Percentiles rank a stretch among this genome's conserved stretches.
phyloP scores from a whole-genome alignment of 2,888 invertebrate genomes.

The Sepiola atlantica region DNA sequence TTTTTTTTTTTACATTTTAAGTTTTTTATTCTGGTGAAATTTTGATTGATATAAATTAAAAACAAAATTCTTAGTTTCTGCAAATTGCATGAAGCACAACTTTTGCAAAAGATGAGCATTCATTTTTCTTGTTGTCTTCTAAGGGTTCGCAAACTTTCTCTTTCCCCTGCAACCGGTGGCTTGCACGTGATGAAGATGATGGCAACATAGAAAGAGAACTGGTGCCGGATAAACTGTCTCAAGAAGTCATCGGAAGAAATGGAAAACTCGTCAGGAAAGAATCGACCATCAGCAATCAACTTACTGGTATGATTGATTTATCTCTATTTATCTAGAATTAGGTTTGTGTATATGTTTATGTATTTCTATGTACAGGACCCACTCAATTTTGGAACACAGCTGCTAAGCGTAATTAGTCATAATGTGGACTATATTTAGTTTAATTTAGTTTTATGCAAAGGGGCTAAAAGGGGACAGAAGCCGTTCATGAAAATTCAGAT shows the following conservation, averaged over 20 bases:
- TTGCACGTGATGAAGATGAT: slow-evolving; percentile 73
- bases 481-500: neutral
- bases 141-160: slow-evolving; percentile 73
- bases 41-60: neutral
- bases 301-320: slow-evolving; percentile 61
- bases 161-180: slow-evolving; percentile 74
- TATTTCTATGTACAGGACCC: slow-evolving; percentile 39
- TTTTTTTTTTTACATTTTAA: too few species aligned
- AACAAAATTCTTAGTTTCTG: too few species aligned
- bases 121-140: neutral
- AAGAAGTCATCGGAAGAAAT: slow-evolving; percentile 69
- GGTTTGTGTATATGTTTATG: neutral
- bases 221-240: slow-evolving; percentile 69
- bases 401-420: too few species aligned
- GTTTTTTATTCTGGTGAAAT: neutral
- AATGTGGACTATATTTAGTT: too few species aligned
- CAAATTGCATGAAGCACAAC: neutral
- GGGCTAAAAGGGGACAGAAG: too few species aligned
- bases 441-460: neutral
- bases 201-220: slow-evolving; percentile 72
- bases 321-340: too few species aligned
- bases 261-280: slow-evolving; percentile 69
- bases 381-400: too few species aligned
- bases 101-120: too few species aligned
- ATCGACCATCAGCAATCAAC: slow-evolving; percentile 63